Evolutionary conservation across 1,140 invertebrate species (phyloP).

Genomic region (Thrips palmi): DNA sequence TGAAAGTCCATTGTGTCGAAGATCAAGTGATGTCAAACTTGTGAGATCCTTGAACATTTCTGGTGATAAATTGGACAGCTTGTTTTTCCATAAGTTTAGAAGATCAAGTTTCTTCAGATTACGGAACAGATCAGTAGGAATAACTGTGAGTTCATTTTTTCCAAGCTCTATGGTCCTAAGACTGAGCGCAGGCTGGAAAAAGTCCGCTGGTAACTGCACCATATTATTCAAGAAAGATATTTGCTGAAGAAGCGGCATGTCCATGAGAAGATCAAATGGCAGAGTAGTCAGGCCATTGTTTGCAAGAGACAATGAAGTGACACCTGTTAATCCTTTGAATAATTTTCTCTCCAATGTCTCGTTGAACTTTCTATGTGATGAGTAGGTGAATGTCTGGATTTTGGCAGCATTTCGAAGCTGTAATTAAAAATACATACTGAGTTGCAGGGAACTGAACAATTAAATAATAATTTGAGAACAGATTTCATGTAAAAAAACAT

Average conservation of each 20-base stretch:
- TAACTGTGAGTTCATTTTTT: conserved; percentile 32
- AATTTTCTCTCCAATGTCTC: conserved; percentile 27
- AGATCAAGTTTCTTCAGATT: conserved; percentile 31
- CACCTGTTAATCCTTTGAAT: conserved; percentile 28
- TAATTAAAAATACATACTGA: too few species aligned
- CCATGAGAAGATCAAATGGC: conserved; percentile 33
- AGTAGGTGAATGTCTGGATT: conserved; percentile 25
- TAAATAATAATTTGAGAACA: too few species aligned
- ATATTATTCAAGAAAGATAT: conserved; percentile 19
- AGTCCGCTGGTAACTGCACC: conserved; percentile 16
- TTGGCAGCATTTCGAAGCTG: conserved; percentile 23
- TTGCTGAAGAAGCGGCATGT: conserved; percentile 32
- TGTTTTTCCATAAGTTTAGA: conserved; percentile 41
- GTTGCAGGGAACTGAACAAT: too few species aligned
- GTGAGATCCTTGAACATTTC: conserved; percentile 34
- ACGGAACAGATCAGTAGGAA: conserved; percentile 35
- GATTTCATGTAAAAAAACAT: too few species aligned
- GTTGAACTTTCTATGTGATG: conserved; percentile 27
- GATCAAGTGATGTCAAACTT: conserved; percentile 34
- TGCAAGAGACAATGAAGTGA: conserved; percentile 26
- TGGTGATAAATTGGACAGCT: conserved; percentile 32
- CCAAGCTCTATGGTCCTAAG: conserved; percentile 39
- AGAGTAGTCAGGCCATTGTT: conserved; percentile 30
- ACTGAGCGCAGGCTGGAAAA: conserved; percentile 23
- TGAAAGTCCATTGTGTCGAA: conserved; percentile 38